Evolutionary conservation across 2,113 vertebrate genomes (phyloP), one percentile per base, ranked within the genome.

Genomic region (Hydropotes inermis): DNA sequence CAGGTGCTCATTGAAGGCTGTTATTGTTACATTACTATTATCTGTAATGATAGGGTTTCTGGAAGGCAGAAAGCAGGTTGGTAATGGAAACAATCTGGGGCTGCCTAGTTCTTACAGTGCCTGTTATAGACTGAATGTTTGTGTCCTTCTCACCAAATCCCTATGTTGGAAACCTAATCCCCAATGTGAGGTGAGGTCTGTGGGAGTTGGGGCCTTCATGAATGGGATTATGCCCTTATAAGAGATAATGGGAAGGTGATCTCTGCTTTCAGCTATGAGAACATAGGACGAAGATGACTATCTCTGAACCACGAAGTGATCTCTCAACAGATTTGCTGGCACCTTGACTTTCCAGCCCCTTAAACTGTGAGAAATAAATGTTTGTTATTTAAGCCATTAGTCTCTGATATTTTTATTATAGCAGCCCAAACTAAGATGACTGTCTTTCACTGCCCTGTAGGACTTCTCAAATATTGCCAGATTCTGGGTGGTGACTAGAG

Each of bases 391-490:
- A 81, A 92, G 33, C 14, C 50, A 52, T 21, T 82, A 21, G 45
- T 89, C 45, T 87, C 52, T 33, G 28, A 17, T 47, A 89, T 47
- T 89, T 89, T 96, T 52, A 16, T 85, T 96, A 28, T 2, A 76
- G 78, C 13, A 47, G 23, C 55, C 86, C 45, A 85, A 61, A 83
- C 61, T 52, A 52, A 67, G n/a, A 61, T 17, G 60, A 88, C 23
- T 36, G 7, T 52, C n/a, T 88, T 89, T 94, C n/a, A 82, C n/a
- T 89, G 0, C 2, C 52, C 33, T 55, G 23, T 33, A 91, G 60
- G 96, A 96, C 47, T 93, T 95, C 76, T 97, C n/a, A 91, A 83
- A 91, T 33, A 45, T 55, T 91, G 21, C 39, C 58, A 89, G 89
- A 67, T 85, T 47, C 47, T 92, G 86, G 47, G 60, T 84, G 36